These are phyloP conservation scores for Ophiothrix spiculata DNA, from an alignment of 35 echinoderm and acorn worm species.

Conservation along the genomic window DNA sequence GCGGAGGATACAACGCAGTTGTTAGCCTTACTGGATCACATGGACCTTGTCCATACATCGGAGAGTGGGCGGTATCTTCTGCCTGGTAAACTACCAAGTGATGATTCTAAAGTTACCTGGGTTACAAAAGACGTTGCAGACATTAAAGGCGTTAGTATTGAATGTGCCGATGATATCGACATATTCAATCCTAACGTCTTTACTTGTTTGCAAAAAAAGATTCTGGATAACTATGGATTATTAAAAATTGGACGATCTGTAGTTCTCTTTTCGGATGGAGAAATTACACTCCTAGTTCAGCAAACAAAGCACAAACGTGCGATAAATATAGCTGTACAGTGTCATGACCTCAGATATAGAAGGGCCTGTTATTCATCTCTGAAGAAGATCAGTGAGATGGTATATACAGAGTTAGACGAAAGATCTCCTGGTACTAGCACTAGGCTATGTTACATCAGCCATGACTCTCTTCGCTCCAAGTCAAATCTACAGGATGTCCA, in stretches of 20 bases:
- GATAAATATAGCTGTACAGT: not conserved
- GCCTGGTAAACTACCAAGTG: not conserved
- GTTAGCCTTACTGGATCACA: not conserved
- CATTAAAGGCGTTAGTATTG: not conserved
- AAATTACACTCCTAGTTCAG: not conserved
- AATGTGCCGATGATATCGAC: not conserved
- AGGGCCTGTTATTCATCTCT: not conserved
- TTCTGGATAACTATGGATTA: too few species aligned
- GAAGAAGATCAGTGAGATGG: not conserved
- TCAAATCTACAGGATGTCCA: not conserved
- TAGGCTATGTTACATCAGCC: not conserved
- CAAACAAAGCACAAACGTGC: too few species aligned
- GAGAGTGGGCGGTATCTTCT: not conserved
- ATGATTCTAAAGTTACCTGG: not conserved
- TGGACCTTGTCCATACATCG: not conserved
- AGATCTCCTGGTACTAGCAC: not conserved
- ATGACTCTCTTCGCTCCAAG: not conserved
- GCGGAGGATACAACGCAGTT: not conserved
- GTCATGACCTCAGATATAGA: not conserved
- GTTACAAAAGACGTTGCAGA: not conserved
- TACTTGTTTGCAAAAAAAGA: too few species aligned
- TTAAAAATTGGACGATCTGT: not conserved
- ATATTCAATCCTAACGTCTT: too few species aligned
- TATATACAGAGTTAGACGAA: not conserved
- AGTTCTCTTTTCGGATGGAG: not conserved